A percentile compares a stretch with the other conserved stretches of the same genome.
Conservation (phyloP, 2,113 vertebrate genomes). For the Apodemus speciosus region DNA sequence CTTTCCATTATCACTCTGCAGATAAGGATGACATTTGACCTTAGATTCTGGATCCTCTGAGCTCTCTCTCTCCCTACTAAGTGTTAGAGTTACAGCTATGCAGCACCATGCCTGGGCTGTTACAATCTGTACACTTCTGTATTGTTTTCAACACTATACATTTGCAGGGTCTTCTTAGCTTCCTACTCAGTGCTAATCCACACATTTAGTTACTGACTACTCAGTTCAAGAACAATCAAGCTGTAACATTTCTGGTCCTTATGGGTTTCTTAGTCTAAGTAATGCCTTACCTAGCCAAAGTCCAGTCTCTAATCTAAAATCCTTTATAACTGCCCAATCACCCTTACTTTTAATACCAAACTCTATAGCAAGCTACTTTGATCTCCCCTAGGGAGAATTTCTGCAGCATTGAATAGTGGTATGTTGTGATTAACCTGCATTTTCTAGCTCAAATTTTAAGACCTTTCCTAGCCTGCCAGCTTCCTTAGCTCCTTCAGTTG, state of each 20-base stretch:
- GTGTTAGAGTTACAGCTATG: neutral
- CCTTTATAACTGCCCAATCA: neutral
- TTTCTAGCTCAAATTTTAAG: conserved; percentile 1
- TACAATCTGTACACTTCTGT: neutral
- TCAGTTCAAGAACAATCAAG: neutral
- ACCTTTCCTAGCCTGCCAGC: neutral
- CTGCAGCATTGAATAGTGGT: neutral
- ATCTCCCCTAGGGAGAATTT: neutral
- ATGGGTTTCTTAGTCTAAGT: neutral
- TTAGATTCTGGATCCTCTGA: neutral
- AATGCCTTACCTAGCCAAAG: neutral
- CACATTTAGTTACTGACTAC: neutral
- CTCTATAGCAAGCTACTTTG: neutral
- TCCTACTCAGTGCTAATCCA: neutral
- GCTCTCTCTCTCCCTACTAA: neutral
- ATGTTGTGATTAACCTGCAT: neutral
- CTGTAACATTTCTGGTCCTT: neutral
- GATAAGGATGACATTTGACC: neutral
- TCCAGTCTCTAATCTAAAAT: neutral
- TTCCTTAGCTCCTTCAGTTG: neutral
- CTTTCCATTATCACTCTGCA: neutral
- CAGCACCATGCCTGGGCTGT: neutral
- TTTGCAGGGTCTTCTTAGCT: conserved; percentile 40
- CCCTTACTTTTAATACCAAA: neutral
- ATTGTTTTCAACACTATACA: conserved; percentile 21